phyloP scores from a whole-genome alignment of 23 tunicate species.

The Ascidia mentula region DNA sequence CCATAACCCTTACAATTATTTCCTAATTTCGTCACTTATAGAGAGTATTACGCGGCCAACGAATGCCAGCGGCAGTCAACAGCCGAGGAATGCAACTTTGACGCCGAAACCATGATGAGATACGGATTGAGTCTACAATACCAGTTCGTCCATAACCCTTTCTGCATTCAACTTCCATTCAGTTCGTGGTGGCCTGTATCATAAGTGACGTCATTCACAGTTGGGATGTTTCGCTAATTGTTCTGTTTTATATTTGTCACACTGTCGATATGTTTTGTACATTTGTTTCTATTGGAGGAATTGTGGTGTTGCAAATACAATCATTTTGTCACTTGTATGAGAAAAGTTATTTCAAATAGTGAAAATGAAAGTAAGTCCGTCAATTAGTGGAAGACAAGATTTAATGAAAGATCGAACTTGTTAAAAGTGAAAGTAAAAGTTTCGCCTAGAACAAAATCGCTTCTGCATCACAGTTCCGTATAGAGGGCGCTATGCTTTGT shows the following conservation, averaged over 20 bases:
- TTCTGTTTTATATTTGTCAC: not conserved
- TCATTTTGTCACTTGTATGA: too few species aligned
- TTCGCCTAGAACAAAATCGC: too few species aligned
- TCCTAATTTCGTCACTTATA: constrained; percentile 17
- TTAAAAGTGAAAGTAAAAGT: too few species aligned
- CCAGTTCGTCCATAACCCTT: constrained; percentile 88
- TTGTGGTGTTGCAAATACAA: too few species aligned
- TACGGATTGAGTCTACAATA: constrained; percentile 80
- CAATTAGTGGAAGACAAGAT: too few species aligned
- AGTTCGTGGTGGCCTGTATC: constrained; percentile 84
- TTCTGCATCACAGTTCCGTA: too few species aligned
- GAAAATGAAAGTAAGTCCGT: too few species aligned
- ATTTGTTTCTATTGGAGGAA: not conserved
- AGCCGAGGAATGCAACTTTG: constrained; percentile 85
- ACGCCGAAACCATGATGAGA: constrained; percentile 59
- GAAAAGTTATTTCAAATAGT: too few species aligned
- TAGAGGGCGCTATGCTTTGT: too few species aligned
- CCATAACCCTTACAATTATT: too few species aligned
- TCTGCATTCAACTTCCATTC: constrained; percentile 72
- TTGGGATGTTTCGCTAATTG: not conserved
- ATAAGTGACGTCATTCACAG: constrained; percentile 8
- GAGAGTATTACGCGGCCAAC: constrained; percentile 82
- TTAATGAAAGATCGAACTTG: too few species aligned
- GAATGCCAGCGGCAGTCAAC: constrained; percentile 87
- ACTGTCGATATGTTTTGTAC: not conserved